These are phyloP conservation scores for Schizopygopsis malacanthus DNA, from an alignment of 2,797 vertebrate genomes.

Conservation along the genomic window DNA sequence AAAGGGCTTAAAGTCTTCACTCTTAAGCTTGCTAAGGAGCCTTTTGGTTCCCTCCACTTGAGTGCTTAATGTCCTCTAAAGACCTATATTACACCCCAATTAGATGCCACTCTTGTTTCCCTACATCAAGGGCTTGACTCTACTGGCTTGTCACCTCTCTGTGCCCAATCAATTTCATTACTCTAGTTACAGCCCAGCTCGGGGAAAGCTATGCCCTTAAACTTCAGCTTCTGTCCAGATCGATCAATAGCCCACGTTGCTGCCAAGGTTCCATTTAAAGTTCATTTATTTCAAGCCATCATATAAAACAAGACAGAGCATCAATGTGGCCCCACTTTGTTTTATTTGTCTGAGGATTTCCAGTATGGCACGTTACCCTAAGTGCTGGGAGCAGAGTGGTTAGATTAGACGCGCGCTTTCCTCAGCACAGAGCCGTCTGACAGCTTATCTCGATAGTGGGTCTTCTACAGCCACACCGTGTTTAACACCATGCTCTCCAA, in stretches of 20 bases:
- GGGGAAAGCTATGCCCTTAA: constrained; percentile 85
- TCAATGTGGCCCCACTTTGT: constrained; percentile 85
- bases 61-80: constrained; percentile 88
- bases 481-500: constrained; percentile 12
- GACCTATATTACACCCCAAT: constrained; percentile 89
- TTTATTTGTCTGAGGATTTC: constrained; percentile 87
- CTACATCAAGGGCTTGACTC: constrained; percentile 90
- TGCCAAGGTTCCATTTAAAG: constrained; percentile 90
- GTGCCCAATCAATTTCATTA: constrained; percentile 90
- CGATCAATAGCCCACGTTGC: constrained; percentile 83
- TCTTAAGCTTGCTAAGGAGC: constrained; percentile 69
- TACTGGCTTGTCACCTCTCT: constrained; percentile 86
- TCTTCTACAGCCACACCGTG: not conserved
- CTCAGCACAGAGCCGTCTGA: constrained; percentile 26
- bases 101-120: constrained; percentile 90
- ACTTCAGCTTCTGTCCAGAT: constrained; percentile 84
- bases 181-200: constrained; percentile 85
- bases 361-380: constrained; percentile 73
- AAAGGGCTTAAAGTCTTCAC: constrained; percentile 36
- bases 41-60: constrained; percentile 73
- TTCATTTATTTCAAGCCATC: constrained; percentile 89
- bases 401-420: constrained; percentile 32
- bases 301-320: constrained; percentile 89
- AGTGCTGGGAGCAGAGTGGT: constrained; percentile 44
- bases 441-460: constrained; percentile 9